Evolutionary conservation across 2,113 vertebrate species (phyloP), one percentile per base, ranked within the genome.

Genomic region (Athene noctua): DNA sequence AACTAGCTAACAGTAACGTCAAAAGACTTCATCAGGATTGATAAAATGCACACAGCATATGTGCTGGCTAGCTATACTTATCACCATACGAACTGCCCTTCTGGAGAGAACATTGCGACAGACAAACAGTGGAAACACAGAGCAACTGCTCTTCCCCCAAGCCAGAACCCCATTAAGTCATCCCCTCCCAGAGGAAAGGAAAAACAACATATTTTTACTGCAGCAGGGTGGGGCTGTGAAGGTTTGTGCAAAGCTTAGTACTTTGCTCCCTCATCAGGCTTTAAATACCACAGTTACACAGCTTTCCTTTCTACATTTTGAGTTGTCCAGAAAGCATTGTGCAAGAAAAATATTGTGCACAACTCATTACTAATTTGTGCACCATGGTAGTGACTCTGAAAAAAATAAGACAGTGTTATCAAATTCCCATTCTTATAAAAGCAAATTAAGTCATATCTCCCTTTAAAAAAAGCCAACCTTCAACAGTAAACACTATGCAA

Each of bases 191-290:
- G 32, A 89, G 42, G 16, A 94, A 94, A 86, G 84, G 74, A 81
- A 95, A 96, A 95, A 19, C 77, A 96, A 78, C 65, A 4, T 51
- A 73, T 52, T 92, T 96, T 85, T 81, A 87, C 66, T 91, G 89
- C 86, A 90, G 71, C 15, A 91, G 92, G 89, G 96, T 87, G 91
- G 62, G 49, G 92, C 27, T 89, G 85, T n/a, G n/a, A 86, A 90
- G 66, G 18, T 73, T 82, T 86, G 74, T 19, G 42, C 52, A 57
- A 85, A 94, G 78, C 42, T 65, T 68, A 72, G 77, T 68, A 75
- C 54, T 87, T 34, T 65, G 65, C 46, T 88, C 63, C 26, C 52
- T 90, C 55, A 70, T 59, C 63, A 88, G 90, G 62, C 90, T 96
- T 88, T 77, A 95, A 97, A 84, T 75, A 49, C 11, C 83, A 83